A percentile compares a stretch with the other conserved stretches of the same genome.
These are phyloP conservation scores for Nestor notabilis DNA, from an alignment of 2,113 vertebrate genomes.

Conservation along the genomic window DNA sequence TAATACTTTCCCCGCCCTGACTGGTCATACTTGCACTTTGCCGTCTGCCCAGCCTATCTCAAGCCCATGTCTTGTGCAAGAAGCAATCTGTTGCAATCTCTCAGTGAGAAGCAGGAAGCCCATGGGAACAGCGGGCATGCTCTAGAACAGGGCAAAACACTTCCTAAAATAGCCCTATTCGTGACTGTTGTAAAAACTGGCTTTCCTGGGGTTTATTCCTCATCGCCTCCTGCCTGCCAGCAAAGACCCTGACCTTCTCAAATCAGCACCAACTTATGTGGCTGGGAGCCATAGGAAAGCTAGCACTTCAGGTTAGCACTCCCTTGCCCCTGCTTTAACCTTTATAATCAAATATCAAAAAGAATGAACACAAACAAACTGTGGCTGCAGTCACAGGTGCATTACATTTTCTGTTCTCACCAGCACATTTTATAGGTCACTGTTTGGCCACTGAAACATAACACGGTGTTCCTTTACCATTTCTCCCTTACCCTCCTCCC, in stretches of 20 bases:
- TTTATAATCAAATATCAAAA: conserved; percentile 44
- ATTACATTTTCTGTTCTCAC: conserved; percentile 55
- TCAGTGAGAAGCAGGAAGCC: not conserved
- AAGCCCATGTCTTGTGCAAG: not conserved
- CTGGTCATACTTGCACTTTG: not conserved
- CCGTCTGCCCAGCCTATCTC: not conserved
- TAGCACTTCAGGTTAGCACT: not conserved
- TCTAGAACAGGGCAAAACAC: not conserved
- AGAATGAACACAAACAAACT: conserved; percentile 23
- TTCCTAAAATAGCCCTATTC: not conserved
- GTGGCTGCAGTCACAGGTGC: not conserved
- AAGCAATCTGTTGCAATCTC: not conserved
- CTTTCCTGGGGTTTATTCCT: not conserved
- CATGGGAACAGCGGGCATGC: not conserved
- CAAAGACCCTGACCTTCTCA: not conserved
- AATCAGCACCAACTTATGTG: accelerated
- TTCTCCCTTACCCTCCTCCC: not conserved
- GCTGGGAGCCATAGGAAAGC: not conserved
- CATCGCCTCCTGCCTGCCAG: not conserved
- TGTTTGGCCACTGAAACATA: conserved; percentile 62
- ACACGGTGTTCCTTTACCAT: conserved; percentile 24
- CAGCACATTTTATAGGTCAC: conserved; percentile 67
- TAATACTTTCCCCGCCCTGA: not conserved
- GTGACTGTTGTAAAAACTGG: not conserved
- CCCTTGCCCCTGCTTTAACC: conserved; percentile 24